Percentiles rank a stretch among this genome's conserved stretches.
phyloP scores from a whole-genome alignment of 2,797 vertebrate genomes.

The Hypotaenidia philippensis region DNA sequence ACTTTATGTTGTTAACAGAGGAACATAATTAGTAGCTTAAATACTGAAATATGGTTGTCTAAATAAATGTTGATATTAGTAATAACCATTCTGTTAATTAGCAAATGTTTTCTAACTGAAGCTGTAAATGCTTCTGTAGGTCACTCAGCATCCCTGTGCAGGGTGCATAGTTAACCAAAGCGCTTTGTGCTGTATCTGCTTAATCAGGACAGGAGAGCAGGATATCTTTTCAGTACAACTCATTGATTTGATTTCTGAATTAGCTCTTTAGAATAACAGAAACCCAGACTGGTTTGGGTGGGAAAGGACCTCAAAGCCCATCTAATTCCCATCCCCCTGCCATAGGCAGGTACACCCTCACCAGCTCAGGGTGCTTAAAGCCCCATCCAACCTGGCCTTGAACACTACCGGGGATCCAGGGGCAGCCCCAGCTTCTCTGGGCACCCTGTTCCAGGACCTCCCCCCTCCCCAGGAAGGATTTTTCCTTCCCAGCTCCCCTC shows the following conservation, averaged over 20 bases:
- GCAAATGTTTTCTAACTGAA: slow-evolving; percentile 18
- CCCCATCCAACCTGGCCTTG: too few species aligned
- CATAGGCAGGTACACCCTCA: too few species aligned
- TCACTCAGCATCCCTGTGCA: not conserved
- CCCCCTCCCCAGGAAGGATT: too few species aligned
- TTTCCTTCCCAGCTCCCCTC: too few species aligned
- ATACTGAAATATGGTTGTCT: slow-evolving; percentile 11
- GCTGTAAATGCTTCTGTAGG: not conserved
- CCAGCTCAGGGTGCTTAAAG: too few species aligned
- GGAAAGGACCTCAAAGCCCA: too few species aligned
- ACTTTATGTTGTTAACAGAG: not conserved
- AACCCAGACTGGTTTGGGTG: too few species aligned
- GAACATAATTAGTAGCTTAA: slow-evolving; percentile 21
- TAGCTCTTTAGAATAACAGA: not conserved
- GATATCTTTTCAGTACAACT: not conserved
- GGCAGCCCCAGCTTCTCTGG: too few species aligned
- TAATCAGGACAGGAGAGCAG: not conserved
- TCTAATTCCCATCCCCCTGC: too few species aligned
- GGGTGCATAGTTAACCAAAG: not conserved
- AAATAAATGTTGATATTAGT: slow-evolving; percentile 34
- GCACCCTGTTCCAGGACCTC: too few species aligned
- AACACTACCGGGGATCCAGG: too few species aligned
- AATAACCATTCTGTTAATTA: slow-evolving; percentile 27
- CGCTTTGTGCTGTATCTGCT: slow-evolving; percentile 7
- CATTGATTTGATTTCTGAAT: slow-evolving; percentile 49